phyloP scores from a whole-genome alignment of 2,888 invertebrate species.

The Byasa hedistus region DNA sequence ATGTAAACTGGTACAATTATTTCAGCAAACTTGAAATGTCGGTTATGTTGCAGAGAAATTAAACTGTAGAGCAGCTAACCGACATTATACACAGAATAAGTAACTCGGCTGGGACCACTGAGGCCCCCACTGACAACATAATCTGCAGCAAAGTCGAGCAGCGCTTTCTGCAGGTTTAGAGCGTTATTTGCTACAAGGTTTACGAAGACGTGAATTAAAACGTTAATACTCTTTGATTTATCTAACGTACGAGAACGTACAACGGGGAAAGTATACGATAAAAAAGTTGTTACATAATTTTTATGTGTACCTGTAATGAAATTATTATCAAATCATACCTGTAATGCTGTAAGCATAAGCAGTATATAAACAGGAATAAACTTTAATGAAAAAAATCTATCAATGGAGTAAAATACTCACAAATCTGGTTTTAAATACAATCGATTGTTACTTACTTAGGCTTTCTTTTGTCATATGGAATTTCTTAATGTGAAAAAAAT shows the following conservation, averaged over 20 bases:
- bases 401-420: too few relatives aligned
- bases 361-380: too few relatives aligned
- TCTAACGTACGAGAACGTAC: not conserved
- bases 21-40: constrained; percentile 17
- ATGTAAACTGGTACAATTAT: constrained; percentile 10
- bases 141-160: constrained; percentile 20
- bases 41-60: constrained; percentile 25
- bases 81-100: constrained; percentile 28
- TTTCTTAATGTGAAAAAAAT: too few relatives aligned
- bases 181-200: constrained; percentile 14
- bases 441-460: too few relatives aligned
- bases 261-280: not conserved
- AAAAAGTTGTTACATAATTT: not conserved
- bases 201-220: constrained; percentile 5
- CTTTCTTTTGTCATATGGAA: too few relatives aligned
- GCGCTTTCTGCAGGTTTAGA: constrained; percentile 18
- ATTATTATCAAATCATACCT: too few relatives aligned
- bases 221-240: constrained; percentile 9
- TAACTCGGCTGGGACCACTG: constrained; percentile 19
- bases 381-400: too few relatives aligned
- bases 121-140: constrained; percentile 25
- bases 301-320: too few relatives aligned
- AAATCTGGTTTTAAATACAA: too few relatives aligned
- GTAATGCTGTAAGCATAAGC: too few relatives aligned
- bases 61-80: constrained; percentile 22